Evolutionary conservation across 2,797 vertebrate species (phyloP).

Genomic region (Borostomias antarcticus): DNA sequence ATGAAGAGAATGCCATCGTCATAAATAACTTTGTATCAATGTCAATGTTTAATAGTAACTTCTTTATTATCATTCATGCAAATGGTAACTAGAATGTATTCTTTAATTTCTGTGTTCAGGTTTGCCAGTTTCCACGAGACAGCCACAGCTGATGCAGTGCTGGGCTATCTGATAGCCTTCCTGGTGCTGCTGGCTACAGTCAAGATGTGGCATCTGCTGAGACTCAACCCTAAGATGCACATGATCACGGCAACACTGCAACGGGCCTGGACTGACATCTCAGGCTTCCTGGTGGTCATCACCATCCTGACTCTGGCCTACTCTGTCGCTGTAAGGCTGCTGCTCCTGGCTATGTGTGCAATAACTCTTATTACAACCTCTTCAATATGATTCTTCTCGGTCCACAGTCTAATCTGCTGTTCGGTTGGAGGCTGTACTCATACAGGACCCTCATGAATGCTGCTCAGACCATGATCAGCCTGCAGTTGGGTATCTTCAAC

Average conservation of each 20-base stretch:
- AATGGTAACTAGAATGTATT: background rate
- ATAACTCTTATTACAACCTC: conserved; percentile 5
- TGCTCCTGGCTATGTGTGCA: background rate
- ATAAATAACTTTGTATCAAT: background rate
- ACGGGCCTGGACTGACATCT: conserved; percentile 86
- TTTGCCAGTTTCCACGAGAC: conserved; percentile 86
- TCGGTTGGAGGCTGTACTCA: conserved; percentile 86
- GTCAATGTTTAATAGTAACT: background rate
- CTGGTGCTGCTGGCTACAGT: conserved; percentile 88
- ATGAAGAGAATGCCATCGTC: no score
- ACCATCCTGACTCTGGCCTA: conserved; percentile 86
- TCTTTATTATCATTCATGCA: background rate
- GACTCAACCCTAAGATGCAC: conserved; percentile 89
- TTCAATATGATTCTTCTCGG: background rate
- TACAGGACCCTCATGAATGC: conserved; percentile 86
- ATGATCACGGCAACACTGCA: conserved; percentile 85
- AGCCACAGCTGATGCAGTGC: conserved; percentile 75
- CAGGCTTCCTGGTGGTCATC: conserved; percentile 81
- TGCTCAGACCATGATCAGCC: conserved; percentile 81
- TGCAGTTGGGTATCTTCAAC: conserved; percentile 94
- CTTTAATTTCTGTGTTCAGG: conserved; percentile 58
- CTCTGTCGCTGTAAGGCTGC: conserved; percentile 79
- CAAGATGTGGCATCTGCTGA: conserved; percentile 91
- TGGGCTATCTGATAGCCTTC: conserved; percentile 89
- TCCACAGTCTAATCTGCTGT: conserved; percentile 84